phyloP scores from a whole-genome alignment of 2,888 invertebrate species.

The Diachrysia chrysitis region DNA sequence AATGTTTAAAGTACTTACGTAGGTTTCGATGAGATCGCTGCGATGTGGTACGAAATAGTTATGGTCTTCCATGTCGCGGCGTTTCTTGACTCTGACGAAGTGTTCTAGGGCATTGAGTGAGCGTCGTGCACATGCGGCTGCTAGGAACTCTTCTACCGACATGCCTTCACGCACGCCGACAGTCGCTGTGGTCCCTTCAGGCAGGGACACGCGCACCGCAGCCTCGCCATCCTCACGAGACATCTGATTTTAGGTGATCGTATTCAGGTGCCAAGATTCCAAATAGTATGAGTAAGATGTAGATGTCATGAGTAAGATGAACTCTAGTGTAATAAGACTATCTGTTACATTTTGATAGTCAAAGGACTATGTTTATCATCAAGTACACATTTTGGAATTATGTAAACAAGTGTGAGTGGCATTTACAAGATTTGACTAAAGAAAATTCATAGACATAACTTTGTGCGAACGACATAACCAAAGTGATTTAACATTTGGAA shows the following conservation, averaged over 20 bases:
- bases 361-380: not conserved
- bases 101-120: slow-evolving; percentile 98
- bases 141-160: slow-evolving; percentile 98
- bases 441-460: slow-evolving; percentile 30
- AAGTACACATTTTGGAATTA: not conserved
- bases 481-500: slow-evolving; percentile 53
- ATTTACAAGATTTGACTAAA: slow-evolving; percentile 27
- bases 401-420: not conserved
- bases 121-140: slow-evolving; percentile 96
- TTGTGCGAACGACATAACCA: slow-evolving; percentile 46
- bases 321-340: not conserved
- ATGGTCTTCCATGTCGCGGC: slow-evolving; percentile 98
- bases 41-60: slow-evolving; percentile 99
- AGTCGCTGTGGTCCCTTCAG: slow-evolving; percentile 94
- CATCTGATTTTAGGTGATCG: slow-evolving; percentile 88
- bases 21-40: slow-evolving; percentile 97
- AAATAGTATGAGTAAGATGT: not conserved
- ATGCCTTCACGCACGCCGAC: slow-evolving; percentile 97
- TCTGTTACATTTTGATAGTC: not conserved
- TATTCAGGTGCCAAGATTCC: not conserved
- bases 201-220: slow-evolving; percentile 96
- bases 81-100: slow-evolving; percentile 98
- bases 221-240: slow-evolving; percentile 96
- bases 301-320: not conserved
- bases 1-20: slow-evolving; percentile 91